phyloP scores from a whole-genome alignment of 2,113 vertebrate genomes.

The Elaphurus davidianus region DNA sequence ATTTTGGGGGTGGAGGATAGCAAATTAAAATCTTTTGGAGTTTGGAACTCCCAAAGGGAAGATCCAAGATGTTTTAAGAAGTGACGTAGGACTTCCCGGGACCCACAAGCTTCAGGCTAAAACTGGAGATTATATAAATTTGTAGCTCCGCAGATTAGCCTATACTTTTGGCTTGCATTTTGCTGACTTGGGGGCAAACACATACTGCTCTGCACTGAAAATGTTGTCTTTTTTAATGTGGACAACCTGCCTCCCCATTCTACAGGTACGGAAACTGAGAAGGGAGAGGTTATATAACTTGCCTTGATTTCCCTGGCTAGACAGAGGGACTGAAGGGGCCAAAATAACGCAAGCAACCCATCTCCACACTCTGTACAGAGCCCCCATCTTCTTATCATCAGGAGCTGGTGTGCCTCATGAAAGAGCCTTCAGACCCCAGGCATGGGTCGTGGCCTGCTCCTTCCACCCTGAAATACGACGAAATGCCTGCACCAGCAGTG shows the following conservation, averaged over 20 bases:
- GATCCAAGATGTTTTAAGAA: background rate
- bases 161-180: background rate
- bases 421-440: background rate
- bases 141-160: background rate
- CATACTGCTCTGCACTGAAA: background rate
- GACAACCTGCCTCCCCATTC: background rate
- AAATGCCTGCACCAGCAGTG: background rate
- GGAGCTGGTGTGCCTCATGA: fast-evolving
- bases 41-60: background rate
- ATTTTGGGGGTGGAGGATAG: background rate
- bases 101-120: background rate
- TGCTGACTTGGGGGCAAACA: background rate
- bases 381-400: fast-evolving
- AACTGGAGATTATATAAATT: too few species aligned
- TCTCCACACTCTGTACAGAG: background rate
- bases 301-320: background rate
- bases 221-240: background rate
- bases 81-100: background rate
- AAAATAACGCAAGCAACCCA: too few species aligned
- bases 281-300: too few species aligned
- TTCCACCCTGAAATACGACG: background rate
- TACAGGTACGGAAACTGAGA: background rate
- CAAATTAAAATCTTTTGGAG: background rate
- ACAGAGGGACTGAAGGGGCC: too few species aligned
- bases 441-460: fast-evolving